Evolutionary conservation across 2,113 vertebrate species (phyloP), one percentile per base, ranked within the genome.

Genomic region (Uria aalge): DNA sequence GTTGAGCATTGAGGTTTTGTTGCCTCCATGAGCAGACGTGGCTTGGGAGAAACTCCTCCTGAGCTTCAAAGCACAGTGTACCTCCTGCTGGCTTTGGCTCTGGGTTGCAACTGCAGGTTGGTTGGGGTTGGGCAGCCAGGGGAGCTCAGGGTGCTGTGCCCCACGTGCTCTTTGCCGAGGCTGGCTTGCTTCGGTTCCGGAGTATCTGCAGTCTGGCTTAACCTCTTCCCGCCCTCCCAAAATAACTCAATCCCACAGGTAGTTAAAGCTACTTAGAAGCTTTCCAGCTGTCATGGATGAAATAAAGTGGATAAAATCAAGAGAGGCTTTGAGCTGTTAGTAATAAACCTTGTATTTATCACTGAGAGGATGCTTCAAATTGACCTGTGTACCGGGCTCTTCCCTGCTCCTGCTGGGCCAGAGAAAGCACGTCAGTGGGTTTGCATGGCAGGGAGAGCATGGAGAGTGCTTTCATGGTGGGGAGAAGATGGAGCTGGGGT

Each of bases 131-230:
- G 62, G 57, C 57, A 72, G 59, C 66, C 1, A 6, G 21, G 15
- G 15, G 10, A 7, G 12, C 16, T 67, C 0, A 0, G 32, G 41
- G 14, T 68, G 17, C 40, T 72, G 16, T 75, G 66, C 38, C 34
- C 36, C 3, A 0, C 52, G 27, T 83, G 53, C 85, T 97, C 76
- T 72, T 84, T 77, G 57, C 48, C 0, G 3, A 77, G 41, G 93
- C 71, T 96, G 69, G 18, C 52, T 94, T 96, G 66, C 93, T 96
- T 95, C 41, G 19, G 74, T 73, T 91, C 8, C 9, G 12, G 77
- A 79, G 36, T 94, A 53, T 63, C 86, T 77, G 20, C 20, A 29
- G 40, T 88, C 79, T 95, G 71, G 48, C 72, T 89, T 90, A 63
- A 81, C 50, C 24, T 76, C 29, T 38, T 88, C 26, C 43, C 78